These are phyloP conservation scores for Struthidea cinerea DNA, from an alignment of 2,113 vertebrate species.

Conservation along the genomic window DNA sequence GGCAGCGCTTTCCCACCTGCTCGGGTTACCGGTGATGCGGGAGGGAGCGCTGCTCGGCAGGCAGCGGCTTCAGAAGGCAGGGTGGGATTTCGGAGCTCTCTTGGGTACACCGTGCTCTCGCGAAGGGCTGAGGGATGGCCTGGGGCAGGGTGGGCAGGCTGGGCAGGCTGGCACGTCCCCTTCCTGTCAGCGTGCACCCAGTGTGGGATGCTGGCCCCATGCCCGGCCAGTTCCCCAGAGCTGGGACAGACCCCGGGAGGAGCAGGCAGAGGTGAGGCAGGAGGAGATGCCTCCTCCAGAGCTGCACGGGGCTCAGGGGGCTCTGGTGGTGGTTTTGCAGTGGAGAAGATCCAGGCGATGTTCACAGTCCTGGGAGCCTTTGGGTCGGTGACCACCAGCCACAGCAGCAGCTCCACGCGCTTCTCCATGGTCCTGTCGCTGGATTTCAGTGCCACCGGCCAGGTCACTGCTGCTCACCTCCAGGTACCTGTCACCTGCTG, in stretches of 20 bases:
- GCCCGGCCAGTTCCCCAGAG: fast-evolving
- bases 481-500: slow-evolving; percentile 71
- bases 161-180: neutral
- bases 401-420: slow-evolving; percentile 77
- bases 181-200: fast-evolving
- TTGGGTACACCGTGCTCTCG: neutral
- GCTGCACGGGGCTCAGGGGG: neutral
- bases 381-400: slow-evolving; percentile 75
- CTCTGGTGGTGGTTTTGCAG: slow-evolving; percentile 49
- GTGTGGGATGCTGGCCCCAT: fast-evolving
- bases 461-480: slow-evolving; percentile 81
- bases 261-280: neutral
- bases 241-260: neutral
- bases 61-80: neutral
- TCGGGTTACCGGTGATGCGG: neutral
- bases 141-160: neutral
- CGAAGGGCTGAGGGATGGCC: fast-evolving
- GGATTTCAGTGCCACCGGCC: slow-evolving; percentile 87
- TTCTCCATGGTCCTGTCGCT: slow-evolving; percentile 87
- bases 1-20: neutral
- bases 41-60: neutral
- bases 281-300: neutral
- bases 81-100: neutral
- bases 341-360: slow-evolving; percentile 86
- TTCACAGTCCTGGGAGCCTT: slow-evolving; percentile 89